A percentile compares a stretch with the other conserved stretches of the same genome.
Evolutionary conservation across 2,113 vertebrate genomes (phyloP).

Genomic region (Ceyx melanurus): DNA sequence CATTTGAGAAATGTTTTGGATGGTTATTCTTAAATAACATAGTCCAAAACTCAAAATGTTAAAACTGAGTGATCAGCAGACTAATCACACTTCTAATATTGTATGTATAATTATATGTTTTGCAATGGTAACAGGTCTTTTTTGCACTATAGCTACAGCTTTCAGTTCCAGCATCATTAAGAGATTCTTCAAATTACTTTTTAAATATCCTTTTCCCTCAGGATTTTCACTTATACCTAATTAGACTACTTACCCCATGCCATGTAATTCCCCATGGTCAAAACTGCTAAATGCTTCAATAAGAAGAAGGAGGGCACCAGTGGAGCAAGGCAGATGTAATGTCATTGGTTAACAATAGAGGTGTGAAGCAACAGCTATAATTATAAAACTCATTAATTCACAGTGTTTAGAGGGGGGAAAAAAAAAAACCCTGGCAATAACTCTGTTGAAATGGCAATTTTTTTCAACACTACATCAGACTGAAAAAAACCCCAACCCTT

Average conservation of each 20-base stretch:
- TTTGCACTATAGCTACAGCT: conserved; percentile 48
- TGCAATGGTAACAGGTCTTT: conserved; percentile 35
- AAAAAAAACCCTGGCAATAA: conserved; percentile 57
- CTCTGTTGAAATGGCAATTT: conserved; percentile 61
- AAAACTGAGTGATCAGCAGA: neutral
- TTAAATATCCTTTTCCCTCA: conserved; percentile 75
- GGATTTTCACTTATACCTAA: conserved; percentile 84
- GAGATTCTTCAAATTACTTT: conserved; percentile 82
- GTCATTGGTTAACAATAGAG: conserved; percentile 81
- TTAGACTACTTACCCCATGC: conserved; percentile 82
- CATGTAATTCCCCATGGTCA: conserved; percentile 82
- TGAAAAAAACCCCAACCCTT: neutral
- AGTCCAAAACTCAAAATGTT: conserved; percentile 17
- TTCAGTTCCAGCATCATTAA: conserved; percentile 78
- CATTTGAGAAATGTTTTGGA: conserved; percentile 11
- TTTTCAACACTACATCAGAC: conserved; percentile 56
- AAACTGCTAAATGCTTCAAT: conserved; percentile 85
- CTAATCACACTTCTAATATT: neutral
- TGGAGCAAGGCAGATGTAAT: conserved; percentile 85
- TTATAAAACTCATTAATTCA: conserved; percentile 83
- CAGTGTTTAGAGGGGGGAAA: conserved; percentile 28
- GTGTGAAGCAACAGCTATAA: conserved; percentile 83
- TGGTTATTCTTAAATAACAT: neutral
- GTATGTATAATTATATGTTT: neutral
- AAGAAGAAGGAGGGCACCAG: conserved; percentile 76